phyloP scores from a whole-genome alignment of 2,888 invertebrate genomes.

The Eurytoma californica region DNA sequence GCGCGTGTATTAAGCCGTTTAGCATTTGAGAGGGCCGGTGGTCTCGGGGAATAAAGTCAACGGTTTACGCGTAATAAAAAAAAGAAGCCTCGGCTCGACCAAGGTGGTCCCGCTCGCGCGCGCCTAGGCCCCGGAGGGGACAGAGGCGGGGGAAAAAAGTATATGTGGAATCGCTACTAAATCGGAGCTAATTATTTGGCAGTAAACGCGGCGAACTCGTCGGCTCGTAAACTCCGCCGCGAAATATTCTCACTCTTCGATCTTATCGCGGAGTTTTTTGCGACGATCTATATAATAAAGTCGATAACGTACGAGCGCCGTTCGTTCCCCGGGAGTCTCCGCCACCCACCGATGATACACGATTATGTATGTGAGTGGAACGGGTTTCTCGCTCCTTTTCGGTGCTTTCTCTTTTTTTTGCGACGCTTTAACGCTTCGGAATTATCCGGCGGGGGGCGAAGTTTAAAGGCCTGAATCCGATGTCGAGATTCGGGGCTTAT shows the following conservation, averaged over 20 bases:
- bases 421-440: slow-evolving; percentile 19
- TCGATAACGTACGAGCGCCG: slow-evolving; percentile 62
- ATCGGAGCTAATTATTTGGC: slow-evolving; percentile 73
- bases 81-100: slow-evolving; percentile 57
- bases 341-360: slow-evolving; percentile 49
- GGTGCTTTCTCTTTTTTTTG: slow-evolving; percentile 9
- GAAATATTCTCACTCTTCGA: slow-evolving; percentile 66
- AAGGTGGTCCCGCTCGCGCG: slow-evolving; percentile 38
- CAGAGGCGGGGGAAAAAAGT: slow-evolving; percentile 11
- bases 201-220: slow-evolving; percentile 61
- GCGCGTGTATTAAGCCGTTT: slow-evolving; percentile 57
- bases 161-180: slow-evolving; percentile 68
- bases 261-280: slow-evolving; percentile 37
- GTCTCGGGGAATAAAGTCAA: slow-evolving; percentile 67
- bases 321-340: slow-evolving; percentile 22
- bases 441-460: not conserved
- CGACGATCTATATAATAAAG: slow-evolving; percentile 66
- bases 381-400: slow-evolving; percentile 38
- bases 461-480: no score
- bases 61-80: slow-evolving; percentile 72
- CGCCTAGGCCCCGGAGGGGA: not conserved
- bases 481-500: no score
- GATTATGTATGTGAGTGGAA: slow-evolving; percentile 31
- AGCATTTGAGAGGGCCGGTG: slow-evolving; percentile 28
- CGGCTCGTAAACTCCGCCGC: slow-evolving; percentile 65